Base-by-base conservation (phyloP, 1,140 invertebrate genomes). In the Magallana gigas region DNA sequence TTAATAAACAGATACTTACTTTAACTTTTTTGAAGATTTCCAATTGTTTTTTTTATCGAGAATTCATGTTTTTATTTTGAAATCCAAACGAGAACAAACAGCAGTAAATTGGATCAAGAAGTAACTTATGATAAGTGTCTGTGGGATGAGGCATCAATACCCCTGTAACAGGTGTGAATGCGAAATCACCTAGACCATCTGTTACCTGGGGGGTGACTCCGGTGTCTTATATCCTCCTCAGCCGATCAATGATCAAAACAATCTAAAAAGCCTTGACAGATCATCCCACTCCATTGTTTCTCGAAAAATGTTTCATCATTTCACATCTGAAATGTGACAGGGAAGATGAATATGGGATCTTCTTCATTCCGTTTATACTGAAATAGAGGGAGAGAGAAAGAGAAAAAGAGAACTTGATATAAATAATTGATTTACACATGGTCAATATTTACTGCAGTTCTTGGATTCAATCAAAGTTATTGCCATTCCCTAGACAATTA, bases 341-440 rank as follows among this genome's bases (percentile, higher is more conserved):
- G 60, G 7, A 62, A 76, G 68, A 76, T 76, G 68, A 29, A 23
- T 76, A 12, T 14, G 36, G 36, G 16, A n/a, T 18, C 16, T 64
- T 48, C 36, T 64, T 16, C 18, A 18, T 64, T n/a, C 23, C 68
- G 3, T 71, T 12, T 4, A 23, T 23, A 29, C 0, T 29, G 9
- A 48, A 48, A 9, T 29, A 5, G 1, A 76, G 68, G 5, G 4
- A 8, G 23, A 9, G 29, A 29, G 68, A 29, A 12, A 29, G 68
- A 29, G 23, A 29, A 9, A 29, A 23, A 36, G 23, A 29, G 68
- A 76, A 23, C 36, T 76, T 29, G 23, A 18, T 76, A 18, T 76
- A 36, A 76, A 76, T 76, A 76, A 76, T 76, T 76, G 68, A 76
- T 76, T 76, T 76, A 36, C 68, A 36, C 9, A 29, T 29, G 68